Conservation (phyloP, 2,113 vertebrate genomes). For the Oxygymnocypris stewartii region DNA sequence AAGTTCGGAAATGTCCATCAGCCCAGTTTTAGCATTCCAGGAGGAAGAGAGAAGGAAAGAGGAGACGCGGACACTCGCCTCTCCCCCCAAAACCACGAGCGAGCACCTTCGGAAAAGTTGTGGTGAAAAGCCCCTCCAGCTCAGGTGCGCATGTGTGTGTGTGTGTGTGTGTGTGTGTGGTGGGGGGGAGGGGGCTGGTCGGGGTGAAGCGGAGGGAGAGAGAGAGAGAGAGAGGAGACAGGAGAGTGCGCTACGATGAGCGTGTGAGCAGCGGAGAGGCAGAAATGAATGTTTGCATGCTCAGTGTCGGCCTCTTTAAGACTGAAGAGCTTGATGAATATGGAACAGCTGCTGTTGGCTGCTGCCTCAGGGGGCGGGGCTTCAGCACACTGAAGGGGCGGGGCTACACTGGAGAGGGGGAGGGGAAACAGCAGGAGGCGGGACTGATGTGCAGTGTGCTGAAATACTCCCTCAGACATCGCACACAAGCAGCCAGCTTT, state of each 20-base stretch:
- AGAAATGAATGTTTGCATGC: slow-evolving; percentile 86
- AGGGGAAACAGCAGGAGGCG: slow-evolving; percentile 19
- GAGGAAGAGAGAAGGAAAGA: slow-evolving; percentile 79
- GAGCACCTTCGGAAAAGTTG: slow-evolving; percentile 68
- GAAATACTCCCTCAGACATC: slow-evolving; percentile 56
- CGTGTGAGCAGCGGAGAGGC: slow-evolving; percentile 77
- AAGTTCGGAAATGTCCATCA: slow-evolving; percentile 99
- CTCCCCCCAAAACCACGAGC: slow-evolving; percentile 73
- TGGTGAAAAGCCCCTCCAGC: slow-evolving; percentile 66
- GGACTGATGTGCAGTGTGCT: slow-evolving; percentile 27
- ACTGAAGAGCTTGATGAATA: slow-evolving; percentile 91
- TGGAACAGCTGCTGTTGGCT: slow-evolving; percentile 93
- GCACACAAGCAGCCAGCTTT: slow-evolving; percentile 33
- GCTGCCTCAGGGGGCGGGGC: slow-evolving; percentile 89
- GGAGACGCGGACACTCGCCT: slow-evolving; percentile 73
- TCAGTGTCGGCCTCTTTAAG: slow-evolving; percentile 94
- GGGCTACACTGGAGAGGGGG: slow-evolving; percentile 50
- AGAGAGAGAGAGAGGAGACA: slow-evolving; percentile 50
- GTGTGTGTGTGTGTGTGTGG: slow-evolving; percentile 48
- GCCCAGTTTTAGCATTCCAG: slow-evolving; percentile 95
- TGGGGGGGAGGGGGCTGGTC: background rate
- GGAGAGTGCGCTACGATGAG: slow-evolving; percentile 78
- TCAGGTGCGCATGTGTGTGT: slow-evolving; percentile 71
- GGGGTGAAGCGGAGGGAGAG: slow-evolving; percentile 32
- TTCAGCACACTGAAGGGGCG: slow-evolving; percentile 83